Evolutionary conservation across 2,888 invertebrate species (phyloP).

Genomic region (Meliscaeva auricollis): DNA sequence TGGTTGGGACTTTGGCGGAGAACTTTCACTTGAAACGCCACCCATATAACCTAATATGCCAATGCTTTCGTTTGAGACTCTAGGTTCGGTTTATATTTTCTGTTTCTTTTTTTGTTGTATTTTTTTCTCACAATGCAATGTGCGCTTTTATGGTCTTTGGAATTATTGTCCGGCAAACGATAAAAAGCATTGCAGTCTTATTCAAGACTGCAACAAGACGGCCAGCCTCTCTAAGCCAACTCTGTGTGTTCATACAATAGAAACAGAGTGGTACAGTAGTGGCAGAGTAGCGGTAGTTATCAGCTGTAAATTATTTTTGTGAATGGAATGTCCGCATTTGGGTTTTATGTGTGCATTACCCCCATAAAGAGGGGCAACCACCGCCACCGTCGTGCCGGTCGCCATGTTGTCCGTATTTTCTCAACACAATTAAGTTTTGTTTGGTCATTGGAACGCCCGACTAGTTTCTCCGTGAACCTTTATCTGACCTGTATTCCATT

Average conservation of each 20-base stretch:
- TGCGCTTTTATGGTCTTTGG: slow-evolving; percentile 61
- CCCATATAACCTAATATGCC: slow-evolving; percentile 62
- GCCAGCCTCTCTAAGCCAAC: slow-evolving; percentile 8
- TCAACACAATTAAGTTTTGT: slow-evolving; percentile 22
- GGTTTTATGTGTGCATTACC: slow-evolving; percentile 27
- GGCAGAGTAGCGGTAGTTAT: neutral
- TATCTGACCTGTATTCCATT: slow-evolving; percentile 21
- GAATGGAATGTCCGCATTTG: slow-evolving; percentile 74
- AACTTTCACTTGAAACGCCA: slow-evolving; percentile 70
- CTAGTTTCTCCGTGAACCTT: slow-evolving; percentile 50
- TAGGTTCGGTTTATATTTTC: slow-evolving; percentile 13
- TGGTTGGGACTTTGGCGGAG: neutral
- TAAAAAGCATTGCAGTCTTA: slow-evolving; percentile 50
- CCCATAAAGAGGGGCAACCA: slow-evolving; percentile 36
- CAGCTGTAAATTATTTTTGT: slow-evolving; percentile 68
- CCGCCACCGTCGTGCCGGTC: neutral
- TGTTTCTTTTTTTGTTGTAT: too few relatives aligned
- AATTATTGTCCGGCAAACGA: slow-evolving; percentile 64
- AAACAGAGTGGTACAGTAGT: neutral
- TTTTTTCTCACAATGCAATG: slow-evolving; percentile 46
- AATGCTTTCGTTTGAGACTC: slow-evolving; percentile 41
- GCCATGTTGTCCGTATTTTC: neutral
- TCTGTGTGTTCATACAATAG: slow-evolving; percentile 7
- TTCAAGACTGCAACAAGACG: neutral
- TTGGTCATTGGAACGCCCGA: slow-evolving; percentile 32